Base-by-base conservation (phyloP, 2,888 invertebrate genomes). In the Lepas anatifera region DNA sequence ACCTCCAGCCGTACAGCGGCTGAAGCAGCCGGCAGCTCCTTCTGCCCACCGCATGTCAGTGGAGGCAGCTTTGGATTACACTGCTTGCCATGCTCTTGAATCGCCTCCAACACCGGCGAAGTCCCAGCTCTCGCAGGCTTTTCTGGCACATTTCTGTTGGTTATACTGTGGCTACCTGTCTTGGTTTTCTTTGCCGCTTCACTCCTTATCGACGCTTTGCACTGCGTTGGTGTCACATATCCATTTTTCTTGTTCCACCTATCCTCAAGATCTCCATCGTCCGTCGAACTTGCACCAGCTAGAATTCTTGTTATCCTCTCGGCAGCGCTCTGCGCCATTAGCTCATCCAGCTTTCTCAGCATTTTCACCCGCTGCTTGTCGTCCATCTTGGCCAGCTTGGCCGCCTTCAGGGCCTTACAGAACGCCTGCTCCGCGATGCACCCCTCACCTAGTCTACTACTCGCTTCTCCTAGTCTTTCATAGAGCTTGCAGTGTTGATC, bases 1-100 rank as follows among this genome's bases (percentile, higher is more conserved):
- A 48, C 58, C 27, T 69, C 52, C n/a, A 72, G 68, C 29, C 69
- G 69, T 3, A 73, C 48, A 1, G 70, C 72, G 3, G 68, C 64
- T 8, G 70, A 71, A 22, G 71, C 72, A 13, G 63, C 46, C 13
- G 63, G 41, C 41, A 72, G 69, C 37, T 1, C 18, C 27, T 58
- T 18, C 39, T 13, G 13, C 22, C 22, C 32, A 10, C 58, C 35
- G 35, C 35, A 10, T 2, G 58, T 35, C 0, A 35, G 18, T 3
- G 32, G 22, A 18, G 58, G 58, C 58, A 58, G 35, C 32, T 16
- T n/a, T n/a, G n/a, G n/a, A n/a, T n/a, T n/a, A n/a, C n/a, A n/a
- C n/a, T n/a, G n/a, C 50, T 11, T 50, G 27, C 27, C 27, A 8
- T 50, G 7, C 50, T 27, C 27, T 22, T n/a, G 46, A 7, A 18